Evolutionary conservation across 2,888 invertebrate genomes (phyloP).

Genomic region (Eueremaeus valkanovi): DNA sequence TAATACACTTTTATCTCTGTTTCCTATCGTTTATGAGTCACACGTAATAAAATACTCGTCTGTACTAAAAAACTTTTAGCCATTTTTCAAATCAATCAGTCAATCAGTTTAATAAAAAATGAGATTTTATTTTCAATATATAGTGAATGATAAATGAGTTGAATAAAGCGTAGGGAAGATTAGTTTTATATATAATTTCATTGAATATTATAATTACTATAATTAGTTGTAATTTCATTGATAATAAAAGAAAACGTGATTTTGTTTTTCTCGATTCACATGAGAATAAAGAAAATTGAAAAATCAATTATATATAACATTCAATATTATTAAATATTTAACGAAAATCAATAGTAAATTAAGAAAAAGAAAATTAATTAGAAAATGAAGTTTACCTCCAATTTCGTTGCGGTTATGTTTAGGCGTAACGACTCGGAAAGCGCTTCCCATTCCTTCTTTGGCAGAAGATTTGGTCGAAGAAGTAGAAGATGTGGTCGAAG

Average conservation of each 20-base stretch:
- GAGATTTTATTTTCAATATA: no score
- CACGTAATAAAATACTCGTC: no score
- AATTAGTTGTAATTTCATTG: not conserved
- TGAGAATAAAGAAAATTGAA: no score
- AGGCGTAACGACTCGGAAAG: slow-evolving; percentile 47
- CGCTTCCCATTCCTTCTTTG: slow-evolving; percentile 45
- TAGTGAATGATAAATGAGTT: no score
- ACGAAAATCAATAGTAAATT: not conserved
- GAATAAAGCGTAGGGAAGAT: not conserved
- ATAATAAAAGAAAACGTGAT: not conserved
- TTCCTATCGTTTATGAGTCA: no score
- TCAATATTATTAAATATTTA: not conserved
- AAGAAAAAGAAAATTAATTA: no score
- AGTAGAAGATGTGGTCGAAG: slow-evolving; percentile 21
- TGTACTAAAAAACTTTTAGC: no score
- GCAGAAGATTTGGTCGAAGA: not conserved
- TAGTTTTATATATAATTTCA: not conserved
- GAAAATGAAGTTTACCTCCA: not conserved
- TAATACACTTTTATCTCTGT: not conserved
- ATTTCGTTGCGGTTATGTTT: slow-evolving; percentile 41
- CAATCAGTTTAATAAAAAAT: no score
- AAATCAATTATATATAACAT: no score
- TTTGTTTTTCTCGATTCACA: not conserved
- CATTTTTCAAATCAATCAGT: no score
- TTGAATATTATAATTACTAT: not conserved